Percentiles rank a stretch among this genome's conserved stretches.
Evolutionary conservation across 2,888 invertebrate species (phyloP).

Genomic region (Cordilura impudica): DNA sequence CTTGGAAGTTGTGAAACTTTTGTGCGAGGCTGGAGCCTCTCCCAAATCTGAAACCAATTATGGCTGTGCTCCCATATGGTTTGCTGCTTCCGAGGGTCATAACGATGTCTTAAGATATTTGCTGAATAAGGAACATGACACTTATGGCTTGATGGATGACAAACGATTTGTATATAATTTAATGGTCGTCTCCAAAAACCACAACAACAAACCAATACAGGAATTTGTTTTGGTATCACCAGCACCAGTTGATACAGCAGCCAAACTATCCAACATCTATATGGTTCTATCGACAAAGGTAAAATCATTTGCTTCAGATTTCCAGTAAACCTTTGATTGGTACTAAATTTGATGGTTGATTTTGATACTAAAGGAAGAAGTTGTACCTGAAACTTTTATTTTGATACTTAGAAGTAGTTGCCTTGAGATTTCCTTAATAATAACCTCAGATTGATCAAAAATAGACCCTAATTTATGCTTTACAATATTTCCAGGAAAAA

Average conservation of each 20-base stretch:
- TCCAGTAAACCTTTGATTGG: neutral
- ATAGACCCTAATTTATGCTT: neutral
- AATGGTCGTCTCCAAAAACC: slow-evolving; percentile 97
- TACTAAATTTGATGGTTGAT: neutral
- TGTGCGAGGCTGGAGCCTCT: slow-evolving; percentile 97
- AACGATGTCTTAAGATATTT: slow-evolving; percentile 96
- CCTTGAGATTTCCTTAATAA: no score
- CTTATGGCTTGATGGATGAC: slow-evolving; percentile 98
- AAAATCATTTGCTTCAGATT: no score
- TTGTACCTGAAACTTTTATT: no score
- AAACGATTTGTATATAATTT: slow-evolving; percentile 98
- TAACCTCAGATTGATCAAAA: neutral
- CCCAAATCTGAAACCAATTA: slow-evolving; percentile 97
- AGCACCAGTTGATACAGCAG: slow-evolving; percentile 99
- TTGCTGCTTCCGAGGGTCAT: slow-evolving; percentile 98
- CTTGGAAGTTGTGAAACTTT: slow-evolving; percentile 94
- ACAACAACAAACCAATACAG: slow-evolving; percentile 96
- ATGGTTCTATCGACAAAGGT: slow-evolving; percentile 91
- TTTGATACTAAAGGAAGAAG: no score
- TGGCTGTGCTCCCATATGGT: slow-evolving; percentile 98
- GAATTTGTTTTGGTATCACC: slow-evolving; percentile 99
- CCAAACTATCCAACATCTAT: slow-evolving; percentile 96
- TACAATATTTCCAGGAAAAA: slow-evolving; percentile 84
- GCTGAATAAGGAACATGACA: slow-evolving; percentile 98
- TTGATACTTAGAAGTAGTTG: no score